Percentiles rank a stretch among this genome's conserved stretches.
Conservation (phyloP, 37 sponge, comb jelly and placozoan genomes). For the Hormiphora californensis region DNA sequence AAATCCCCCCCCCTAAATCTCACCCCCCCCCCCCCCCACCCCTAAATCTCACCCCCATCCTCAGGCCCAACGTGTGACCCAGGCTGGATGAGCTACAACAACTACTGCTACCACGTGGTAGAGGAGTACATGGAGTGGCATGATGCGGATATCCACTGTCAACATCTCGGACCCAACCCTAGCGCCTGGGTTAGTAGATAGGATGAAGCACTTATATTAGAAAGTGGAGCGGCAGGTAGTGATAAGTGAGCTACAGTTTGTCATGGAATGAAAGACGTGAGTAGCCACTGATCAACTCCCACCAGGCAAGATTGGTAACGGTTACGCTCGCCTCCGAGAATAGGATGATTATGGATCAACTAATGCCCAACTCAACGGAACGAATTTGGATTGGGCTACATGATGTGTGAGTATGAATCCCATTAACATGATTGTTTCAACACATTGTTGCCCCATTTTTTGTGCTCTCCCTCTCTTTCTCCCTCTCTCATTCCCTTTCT, state of each 20-base stretch:
- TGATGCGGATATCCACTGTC: conserved; percentile 8
- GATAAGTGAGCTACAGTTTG: too few relatives aligned
- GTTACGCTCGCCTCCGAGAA: neutral
- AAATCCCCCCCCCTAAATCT: too few relatives aligned
- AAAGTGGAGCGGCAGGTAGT: too few relatives aligned
- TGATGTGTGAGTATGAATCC: conserved; percentile 53
- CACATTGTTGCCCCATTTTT: too few relatives aligned
- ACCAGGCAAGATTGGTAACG: conserved; percentile 1
- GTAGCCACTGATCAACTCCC: neutral
- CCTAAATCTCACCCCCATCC: too few relatives aligned
- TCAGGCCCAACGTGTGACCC: conserved; percentile 32
- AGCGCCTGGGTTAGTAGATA: conserved; percentile 30
- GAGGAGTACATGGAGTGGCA: neutral
- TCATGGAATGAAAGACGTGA: neutral
- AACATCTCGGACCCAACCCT: neutral
- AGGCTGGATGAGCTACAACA: conserved; percentile 34
- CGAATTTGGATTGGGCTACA: conserved; percentile 39
- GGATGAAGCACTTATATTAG: too few relatives aligned
- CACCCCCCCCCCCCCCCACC: too few relatives aligned
- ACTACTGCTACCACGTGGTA: conserved; percentile 29
- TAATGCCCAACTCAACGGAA: neutral
- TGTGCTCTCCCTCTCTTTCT: too few relatives aligned
- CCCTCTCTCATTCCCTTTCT: too few relatives aligned
- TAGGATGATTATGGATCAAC: neutral
- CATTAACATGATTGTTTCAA: too few relatives aligned